Evolutionary conservation across 2,888 invertebrate genomes (phyloP).

Genomic region (Tryphoninae sp.): DNA sequence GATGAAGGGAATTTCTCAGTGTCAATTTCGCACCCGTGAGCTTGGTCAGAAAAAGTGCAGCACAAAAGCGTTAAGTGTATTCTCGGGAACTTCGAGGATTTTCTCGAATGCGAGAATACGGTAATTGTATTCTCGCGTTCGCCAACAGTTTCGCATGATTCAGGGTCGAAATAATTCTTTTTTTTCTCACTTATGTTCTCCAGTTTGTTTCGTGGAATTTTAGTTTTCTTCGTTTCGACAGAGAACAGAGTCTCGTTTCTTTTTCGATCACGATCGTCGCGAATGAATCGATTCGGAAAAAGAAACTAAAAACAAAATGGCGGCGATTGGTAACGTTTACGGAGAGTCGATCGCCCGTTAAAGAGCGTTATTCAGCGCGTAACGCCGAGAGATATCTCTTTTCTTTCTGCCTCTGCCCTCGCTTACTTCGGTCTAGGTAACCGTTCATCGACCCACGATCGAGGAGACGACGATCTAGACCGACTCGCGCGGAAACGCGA

Average conservation of each 20-base stretch:
- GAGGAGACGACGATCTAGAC: constrained; percentile 34
- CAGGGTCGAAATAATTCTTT: constrained; percentile 39
- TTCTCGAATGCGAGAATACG: constrained; percentile 31
- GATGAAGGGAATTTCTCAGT: constrained; percentile 52
- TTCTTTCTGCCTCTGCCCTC: constrained; percentile 4
- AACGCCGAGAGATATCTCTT: constrained; percentile 28
- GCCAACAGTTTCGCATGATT: constrained; percentile 38
- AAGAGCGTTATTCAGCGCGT: constrained; percentile 56
- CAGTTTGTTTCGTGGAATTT: neutral
- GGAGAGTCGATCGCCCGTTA: constrained; percentile 25
- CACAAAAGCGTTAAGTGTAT: constrained; percentile 9
- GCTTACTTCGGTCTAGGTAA: constrained; percentile 53
- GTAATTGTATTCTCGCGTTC: neutral
- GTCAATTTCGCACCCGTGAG: constrained; percentile 31
- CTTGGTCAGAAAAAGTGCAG: constrained; percentile 15
- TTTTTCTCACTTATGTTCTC: neutral
- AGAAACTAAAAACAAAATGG: neutral
- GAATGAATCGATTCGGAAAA: neutral
- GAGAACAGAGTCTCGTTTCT: too few relatives aligned
- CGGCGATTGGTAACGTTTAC: constrained; percentile 18
- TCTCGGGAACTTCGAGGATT: constrained; percentile 36
- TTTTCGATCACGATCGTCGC: neutral
- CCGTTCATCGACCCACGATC: constrained; percentile 64
- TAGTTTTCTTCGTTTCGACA: neutral
- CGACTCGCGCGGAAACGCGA: constrained; percentile 55